Percentiles rank a stretch among this genome's conserved stretches.
Conservation (phyloP, 2,797 vertebrate genomes). For the Meriones psammophilus region DNA sequence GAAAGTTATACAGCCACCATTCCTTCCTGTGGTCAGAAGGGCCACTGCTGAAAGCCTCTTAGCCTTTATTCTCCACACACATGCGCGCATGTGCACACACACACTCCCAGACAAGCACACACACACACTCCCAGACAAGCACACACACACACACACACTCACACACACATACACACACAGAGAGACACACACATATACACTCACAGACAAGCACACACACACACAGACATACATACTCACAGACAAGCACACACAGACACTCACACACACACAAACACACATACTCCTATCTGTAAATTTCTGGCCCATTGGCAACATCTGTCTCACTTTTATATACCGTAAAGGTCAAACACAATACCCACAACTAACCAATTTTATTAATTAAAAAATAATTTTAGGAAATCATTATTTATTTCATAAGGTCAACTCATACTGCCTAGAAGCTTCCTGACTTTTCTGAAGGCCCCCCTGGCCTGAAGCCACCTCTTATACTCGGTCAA, state of each 20-base stretch:
- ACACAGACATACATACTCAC: no score
- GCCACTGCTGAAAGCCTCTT: no score
- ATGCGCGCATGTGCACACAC: no score
- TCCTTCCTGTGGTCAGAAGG: no score
- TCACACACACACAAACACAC: background rate
- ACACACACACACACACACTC: background rate
- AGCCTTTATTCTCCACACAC: no score
- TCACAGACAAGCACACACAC: background rate
- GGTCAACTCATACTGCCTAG: background rate
- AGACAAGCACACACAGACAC: background rate
- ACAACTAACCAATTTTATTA: background rate
- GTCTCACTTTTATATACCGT: background rate
- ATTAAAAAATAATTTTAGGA: background rate
- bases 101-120: no score
- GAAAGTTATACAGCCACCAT: no score
- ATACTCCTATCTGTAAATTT: background rate
- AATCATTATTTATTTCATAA: background rate
- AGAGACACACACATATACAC: background rate
- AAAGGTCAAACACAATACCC: background rate
- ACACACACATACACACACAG: background rate
- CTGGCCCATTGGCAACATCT: background rate
- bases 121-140: background rate
- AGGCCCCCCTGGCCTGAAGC: background rate
- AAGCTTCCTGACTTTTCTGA: background rate
- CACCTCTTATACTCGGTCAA: rapidly evolving